A percentile compares a stretch with the other conserved stretches of the same genome.
Evolutionary conservation across 2,888 invertebrate species (phyloP).

Genomic region (Agriotes lineatus): DNA sequence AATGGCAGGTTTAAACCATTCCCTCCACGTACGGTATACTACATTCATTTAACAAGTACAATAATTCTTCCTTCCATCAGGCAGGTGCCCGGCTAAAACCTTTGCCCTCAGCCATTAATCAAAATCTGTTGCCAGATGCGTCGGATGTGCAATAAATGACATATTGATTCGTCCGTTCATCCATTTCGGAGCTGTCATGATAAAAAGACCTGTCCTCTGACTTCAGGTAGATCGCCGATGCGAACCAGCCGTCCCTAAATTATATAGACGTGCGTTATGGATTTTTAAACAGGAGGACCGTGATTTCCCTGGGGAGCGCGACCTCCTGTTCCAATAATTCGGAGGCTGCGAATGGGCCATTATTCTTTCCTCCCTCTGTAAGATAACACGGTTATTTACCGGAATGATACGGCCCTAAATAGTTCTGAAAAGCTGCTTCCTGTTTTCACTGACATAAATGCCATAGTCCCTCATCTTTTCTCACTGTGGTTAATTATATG

Average conservation of each 20-base stretch:
- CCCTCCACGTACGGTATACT: not conserved
- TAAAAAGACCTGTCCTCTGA: too few relatives aligned
- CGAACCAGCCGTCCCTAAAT: not conserved
- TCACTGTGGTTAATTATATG: too few relatives aligned
- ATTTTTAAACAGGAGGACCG: not conserved
- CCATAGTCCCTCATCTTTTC: too few relatives aligned
- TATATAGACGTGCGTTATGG: not conserved
- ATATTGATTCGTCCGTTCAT: not conserved
- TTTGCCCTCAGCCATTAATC: not conserved
- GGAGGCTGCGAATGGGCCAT: slow-evolving; percentile 8
- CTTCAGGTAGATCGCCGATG: not conserved
- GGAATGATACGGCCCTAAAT: not conserved
- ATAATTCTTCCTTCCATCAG: not conserved
- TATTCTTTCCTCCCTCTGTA: not conserved
- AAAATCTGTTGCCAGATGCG: not conserved
- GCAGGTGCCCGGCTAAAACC: not conserved
- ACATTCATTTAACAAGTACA: not conserved
- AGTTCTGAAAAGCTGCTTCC: not conserved
- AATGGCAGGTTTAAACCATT: not conserved
- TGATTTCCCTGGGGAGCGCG: not conserved
- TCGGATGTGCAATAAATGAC: too few relatives aligned
- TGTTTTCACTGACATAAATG: not conserved
- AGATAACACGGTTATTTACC: not conserved
- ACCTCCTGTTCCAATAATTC: slow-evolving; percentile 5
- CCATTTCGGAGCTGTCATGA: too few relatives aligned